Conservation (phyloP, 2,797 vertebrate species). For the Syngnathus rostellatus region DNA sequence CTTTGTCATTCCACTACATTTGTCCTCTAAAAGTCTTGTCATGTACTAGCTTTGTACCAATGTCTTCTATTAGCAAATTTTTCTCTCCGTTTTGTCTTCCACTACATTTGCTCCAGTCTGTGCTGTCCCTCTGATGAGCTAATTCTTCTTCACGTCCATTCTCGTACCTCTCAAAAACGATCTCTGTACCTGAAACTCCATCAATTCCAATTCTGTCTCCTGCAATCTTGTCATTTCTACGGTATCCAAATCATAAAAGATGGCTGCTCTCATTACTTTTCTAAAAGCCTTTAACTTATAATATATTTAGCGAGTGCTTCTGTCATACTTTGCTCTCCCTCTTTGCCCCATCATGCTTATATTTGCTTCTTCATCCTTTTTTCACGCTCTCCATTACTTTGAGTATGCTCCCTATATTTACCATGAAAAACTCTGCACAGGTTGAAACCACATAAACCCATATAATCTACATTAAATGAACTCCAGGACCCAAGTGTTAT, state of each 20-base stretch:
- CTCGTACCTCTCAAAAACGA: neutral
- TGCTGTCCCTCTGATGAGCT: neutral
- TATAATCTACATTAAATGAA: constrained; percentile 9
- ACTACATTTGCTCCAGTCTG: neutral
- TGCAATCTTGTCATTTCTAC: neutral
- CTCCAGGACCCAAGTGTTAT: constrained; percentile 8
- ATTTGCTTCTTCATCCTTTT: neutral
- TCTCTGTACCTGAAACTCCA: too few species aligned
- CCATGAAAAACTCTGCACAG: neutral
- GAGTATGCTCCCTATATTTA: constrained; percentile 3
- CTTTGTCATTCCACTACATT: neutral
- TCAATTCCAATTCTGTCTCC: neutral
- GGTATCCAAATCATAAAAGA: neutral
- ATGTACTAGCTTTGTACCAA: neutral
- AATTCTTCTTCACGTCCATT: neutral
- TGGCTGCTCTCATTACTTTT: neutral
- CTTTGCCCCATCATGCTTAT: neutral
- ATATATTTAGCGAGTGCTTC: neutral
- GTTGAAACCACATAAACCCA: constrained; percentile 7
- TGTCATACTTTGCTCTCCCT: neutral
- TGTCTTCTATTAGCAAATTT: neutral
- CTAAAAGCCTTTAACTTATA: neutral
- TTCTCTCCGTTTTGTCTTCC: neutral
- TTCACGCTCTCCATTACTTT: neutral
- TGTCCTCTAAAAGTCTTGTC: neutral